Base-by-base conservation (phyloP, 2,888 invertebrate species). In the Aphodius sticticus region DNA sequence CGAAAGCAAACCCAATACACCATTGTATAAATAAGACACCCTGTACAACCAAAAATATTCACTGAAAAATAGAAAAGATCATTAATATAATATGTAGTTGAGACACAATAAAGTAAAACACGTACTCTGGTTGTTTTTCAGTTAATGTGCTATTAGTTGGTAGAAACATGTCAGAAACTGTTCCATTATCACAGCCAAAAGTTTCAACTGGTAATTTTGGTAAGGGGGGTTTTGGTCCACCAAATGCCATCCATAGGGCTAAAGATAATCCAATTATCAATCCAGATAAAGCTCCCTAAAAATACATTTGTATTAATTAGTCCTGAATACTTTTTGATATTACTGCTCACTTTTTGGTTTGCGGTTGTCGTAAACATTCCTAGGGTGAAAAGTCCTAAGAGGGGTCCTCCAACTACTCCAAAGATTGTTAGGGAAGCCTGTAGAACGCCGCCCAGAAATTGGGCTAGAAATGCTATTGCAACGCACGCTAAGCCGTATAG, bases 241-340 rank as follows among this genome's bases (percentile, higher is more conserved):
- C 96, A 87, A 97, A 96, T 77, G 96, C 96, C 84, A 97, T 94
- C 96, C 96, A 96, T 74, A 97, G 90, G 0, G 94, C 93, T 77
- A 96, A 86, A 0, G 91, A 89, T 81, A 97, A 90, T 0, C 96
- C 94, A 6, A 89, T 85, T 0, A 93, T 72, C 1, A 96, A 88
- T 0, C 94, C 96, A 9, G 90, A 85, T 14, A 95, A 90, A 0
- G 93, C 94, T 38, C 97, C 97, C 93, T 94, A 88, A 6, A 89
- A 89, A 15, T 53, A 79, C 70, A 76, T 26, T 36, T 74, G 77
- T 69, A 6, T 78, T 38, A 74, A 26, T 53, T 12, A 3, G 12
- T 9, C 53, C 53, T 26, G 26, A 26, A 26, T 2, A 26, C 26
- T 26, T 3, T 26, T 26, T 26, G 26, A 26, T 26, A 26, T 26